These are phyloP conservation scores for Bovichtus variegatus DNA, from an alignment of 2,797 vertebrate genomes.

Conservation along the genomic window DNA sequence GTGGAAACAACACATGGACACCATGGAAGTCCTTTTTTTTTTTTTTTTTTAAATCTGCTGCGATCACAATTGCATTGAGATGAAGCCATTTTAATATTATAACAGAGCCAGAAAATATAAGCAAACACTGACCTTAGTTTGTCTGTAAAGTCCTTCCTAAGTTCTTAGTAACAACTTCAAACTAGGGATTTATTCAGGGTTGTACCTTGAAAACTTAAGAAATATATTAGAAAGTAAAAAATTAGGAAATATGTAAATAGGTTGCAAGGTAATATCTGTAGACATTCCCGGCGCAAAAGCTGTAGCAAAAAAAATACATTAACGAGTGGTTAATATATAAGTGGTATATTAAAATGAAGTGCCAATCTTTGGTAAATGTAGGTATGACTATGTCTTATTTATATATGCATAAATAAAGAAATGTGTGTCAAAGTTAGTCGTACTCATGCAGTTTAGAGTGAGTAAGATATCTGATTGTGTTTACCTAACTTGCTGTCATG, in stretches of 20 bases:
- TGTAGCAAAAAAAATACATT: no score
- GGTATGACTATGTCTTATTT: no score
- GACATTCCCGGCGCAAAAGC: background rate
- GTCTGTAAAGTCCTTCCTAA: background rate
- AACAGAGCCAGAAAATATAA: background rate
- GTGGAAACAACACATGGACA: constrained; percentile 46
- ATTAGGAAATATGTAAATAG: background rate
- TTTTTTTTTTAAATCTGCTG: background rate
- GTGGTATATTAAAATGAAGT: no score
- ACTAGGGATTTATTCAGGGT: background rate
- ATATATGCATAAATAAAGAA: background rate
- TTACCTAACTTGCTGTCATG: no score
- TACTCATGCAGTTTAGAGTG: background rate
- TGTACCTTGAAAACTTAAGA: background rate
- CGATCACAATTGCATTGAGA: background rate
- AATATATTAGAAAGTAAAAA: background rate
- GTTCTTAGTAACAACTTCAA: background rate
- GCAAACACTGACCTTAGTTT: background rate
- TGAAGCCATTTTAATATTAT: background rate
- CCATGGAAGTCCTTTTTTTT: background rate
- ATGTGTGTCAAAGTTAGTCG: background rate
- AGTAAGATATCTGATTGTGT: background rate
- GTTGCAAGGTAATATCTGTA: background rate
- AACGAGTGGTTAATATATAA: no score
- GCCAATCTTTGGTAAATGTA: background rate